Base-by-base conservation (phyloP, 2,797 vertebrate species). In the Semotilus atromaculatus region DNA sequence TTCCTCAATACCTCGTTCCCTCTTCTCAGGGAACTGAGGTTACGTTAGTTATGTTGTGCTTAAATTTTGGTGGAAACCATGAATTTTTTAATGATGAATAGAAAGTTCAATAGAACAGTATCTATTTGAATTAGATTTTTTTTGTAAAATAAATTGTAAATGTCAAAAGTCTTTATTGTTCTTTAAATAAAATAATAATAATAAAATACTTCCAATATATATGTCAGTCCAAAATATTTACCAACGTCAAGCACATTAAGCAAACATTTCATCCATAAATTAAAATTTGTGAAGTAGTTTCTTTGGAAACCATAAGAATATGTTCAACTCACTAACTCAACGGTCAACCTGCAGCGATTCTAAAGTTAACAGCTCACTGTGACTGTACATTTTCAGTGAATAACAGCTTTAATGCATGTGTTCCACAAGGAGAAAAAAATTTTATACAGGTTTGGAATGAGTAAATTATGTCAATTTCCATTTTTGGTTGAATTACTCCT, bases 201-300 rank as follows among this genome's bases (percentile, higher is more conserved):
- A 53, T 19, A 21, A 19, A 53, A 19, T 7, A 21, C 51, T 43
- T 11, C 10, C 10, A 11, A 43, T 43, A 43, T 2, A 21, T 53
- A 55, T 55, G 38, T 71, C n/a, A 45, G 68, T 45, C 68, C 14
- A 45, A 72, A 26, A 71, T 71, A 3, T 71, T 71, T 71, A 71
- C 23, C 14, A 26, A 26, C 16, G n/a, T 71, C 40, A 45, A 71
- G 7, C n/a, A 71, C n/a, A 18, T 45, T 45, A 71, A 71, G 5
- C n/a, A 45, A 26, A 72, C 43, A 26, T 45, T 71, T 71, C 36
- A n/a, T 38, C 23, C 67, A 70, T 53, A 40, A n/a, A 70, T 70
- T 3, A 3, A n/a, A 40, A 70, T n/a, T 13, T 26, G 23, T 43
- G 38, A 43, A 71, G 38, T 16, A 43, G 14, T 58, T 58, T 58